These are phyloP conservation scores for Aradophagus sp. DNA, from an alignment of 1,140 invertebrate genomes.

Conservation along the genomic window DNA sequence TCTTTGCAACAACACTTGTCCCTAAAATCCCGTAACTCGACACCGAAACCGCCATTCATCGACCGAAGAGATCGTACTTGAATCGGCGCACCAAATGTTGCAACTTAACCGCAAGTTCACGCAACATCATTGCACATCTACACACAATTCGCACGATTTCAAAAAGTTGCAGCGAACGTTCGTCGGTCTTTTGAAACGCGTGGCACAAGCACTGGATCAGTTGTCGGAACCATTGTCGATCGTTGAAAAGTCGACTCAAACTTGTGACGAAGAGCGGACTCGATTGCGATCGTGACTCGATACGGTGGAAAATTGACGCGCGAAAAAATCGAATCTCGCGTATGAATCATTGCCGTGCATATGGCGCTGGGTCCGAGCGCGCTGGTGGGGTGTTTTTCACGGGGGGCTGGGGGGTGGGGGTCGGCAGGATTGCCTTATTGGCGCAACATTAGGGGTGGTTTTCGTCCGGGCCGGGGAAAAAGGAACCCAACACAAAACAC, in stretches of 20 bases:
- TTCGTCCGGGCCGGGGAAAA: slow-evolving; percentile 69
- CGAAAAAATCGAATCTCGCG: slow-evolving; percentile 42
- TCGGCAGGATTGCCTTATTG: slow-evolving; percentile 59
- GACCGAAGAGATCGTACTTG: no score
- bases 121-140: no score
- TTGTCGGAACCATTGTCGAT: background rate
- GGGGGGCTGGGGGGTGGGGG: slow-evolving; percentile 9
- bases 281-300: slow-evolving; percentile 22
- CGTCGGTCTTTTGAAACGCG: no score
- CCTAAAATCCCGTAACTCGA: no score
- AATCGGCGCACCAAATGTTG: no score
- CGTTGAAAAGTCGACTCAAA: background rate
- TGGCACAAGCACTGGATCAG: no score
- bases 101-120: no score
- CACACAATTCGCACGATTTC: no score
- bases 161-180: no score
- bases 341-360: slow-evolving; percentile 46
- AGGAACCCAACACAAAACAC: slow-evolving; percentile 63
- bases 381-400: slow-evolving; percentile 51
- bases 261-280: background rate
- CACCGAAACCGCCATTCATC: no score
- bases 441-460: slow-evolving; percentile 71
- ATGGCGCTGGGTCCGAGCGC: slow-evolving; percentile 26
- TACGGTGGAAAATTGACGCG: slow-evolving; percentile 45
- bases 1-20: no score